These are phyloP conservation scores for Cynopterus brachyotis DNA, from an alignment of 2,113 vertebrate species.

Conservation along the genomic window DNA sequence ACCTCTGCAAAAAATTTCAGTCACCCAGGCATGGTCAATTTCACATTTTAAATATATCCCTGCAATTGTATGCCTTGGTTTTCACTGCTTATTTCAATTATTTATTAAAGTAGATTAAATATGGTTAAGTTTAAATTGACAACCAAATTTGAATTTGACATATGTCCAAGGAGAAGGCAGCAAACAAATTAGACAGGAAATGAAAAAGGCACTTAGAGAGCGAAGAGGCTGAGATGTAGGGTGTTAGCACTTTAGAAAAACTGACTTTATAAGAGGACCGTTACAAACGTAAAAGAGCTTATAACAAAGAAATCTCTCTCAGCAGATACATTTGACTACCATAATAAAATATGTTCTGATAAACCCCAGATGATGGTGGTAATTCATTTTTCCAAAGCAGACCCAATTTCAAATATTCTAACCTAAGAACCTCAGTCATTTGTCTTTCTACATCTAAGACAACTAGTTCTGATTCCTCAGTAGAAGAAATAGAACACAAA, in stretches of 20 bases:
- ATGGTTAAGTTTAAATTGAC: background rate
- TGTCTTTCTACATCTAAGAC: background rate
- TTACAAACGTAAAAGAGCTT: background rate
- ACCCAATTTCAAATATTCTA: background rate
- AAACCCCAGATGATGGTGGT: background rate
- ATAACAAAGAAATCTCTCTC: background rate
- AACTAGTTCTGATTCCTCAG: background rate
- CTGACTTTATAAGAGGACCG: background rate
- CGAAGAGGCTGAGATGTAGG: background rate
- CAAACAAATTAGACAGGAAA: background rate
- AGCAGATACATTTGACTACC: background rate
- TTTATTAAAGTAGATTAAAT: background rate
- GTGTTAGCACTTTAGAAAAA: background rate
- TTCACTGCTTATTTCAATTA: background rate
- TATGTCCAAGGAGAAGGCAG: background rate
- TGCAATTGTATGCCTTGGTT: background rate
- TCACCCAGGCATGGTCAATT: background rate
- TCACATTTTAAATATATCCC: background rate
- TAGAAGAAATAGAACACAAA: background rate
- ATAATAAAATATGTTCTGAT: background rate
- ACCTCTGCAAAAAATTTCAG: background rate
- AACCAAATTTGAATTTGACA: background rate
- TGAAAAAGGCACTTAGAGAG: background rate
- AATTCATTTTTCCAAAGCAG: background rate
- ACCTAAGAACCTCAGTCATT: background rate